Percentiles rank a stretch among this genome's conserved stretches.
phyloP scores from a whole-genome alignment of 2,797 vertebrate genomes.

The Hylomyscus alleni region DNA sequence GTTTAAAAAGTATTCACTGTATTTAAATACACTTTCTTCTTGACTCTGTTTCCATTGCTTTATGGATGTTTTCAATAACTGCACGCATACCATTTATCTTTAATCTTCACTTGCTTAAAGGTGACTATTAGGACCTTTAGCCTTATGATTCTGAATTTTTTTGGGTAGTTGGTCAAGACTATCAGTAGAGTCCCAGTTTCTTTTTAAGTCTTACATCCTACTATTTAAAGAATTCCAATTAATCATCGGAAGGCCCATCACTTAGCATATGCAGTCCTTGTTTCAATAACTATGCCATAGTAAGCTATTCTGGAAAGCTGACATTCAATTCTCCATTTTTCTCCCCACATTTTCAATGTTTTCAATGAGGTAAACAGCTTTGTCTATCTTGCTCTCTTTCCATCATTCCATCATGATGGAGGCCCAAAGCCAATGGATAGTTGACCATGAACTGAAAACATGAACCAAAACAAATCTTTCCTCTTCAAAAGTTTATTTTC shows the following conservation, averaged over 20 bases:
- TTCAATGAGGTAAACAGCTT: not conserved
- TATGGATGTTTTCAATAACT: not conserved
- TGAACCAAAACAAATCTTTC: not conserved
- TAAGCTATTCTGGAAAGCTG: not conserved
- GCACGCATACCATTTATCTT: not conserved
- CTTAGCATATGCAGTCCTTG: not conserved
- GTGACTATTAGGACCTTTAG: not conserved
- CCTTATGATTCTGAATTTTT: not conserved
- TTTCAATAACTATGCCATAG: not conserved
- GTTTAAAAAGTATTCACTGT: conserved; percentile 11
- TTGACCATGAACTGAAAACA: not conserved
- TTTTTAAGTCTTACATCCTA: not conserved
- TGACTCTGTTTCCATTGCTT: not conserved
- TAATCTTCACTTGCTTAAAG: not conserved
- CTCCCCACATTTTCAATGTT: not conserved
- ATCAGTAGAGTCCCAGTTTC: not conserved
- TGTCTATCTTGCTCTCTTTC: not conserved
- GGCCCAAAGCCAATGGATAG: not conserved
- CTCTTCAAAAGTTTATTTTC: not conserved
- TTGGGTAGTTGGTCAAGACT: not conserved
- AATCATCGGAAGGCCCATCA: not conserved
- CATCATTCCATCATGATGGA: not conserved
- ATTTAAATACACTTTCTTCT: not conserved
- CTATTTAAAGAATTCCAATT: not conserved
- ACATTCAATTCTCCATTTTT: not conserved